phyloP scores from a whole-genome alignment of 1,140 invertebrate species.

The Aphelenchoides avenae region DNA sequence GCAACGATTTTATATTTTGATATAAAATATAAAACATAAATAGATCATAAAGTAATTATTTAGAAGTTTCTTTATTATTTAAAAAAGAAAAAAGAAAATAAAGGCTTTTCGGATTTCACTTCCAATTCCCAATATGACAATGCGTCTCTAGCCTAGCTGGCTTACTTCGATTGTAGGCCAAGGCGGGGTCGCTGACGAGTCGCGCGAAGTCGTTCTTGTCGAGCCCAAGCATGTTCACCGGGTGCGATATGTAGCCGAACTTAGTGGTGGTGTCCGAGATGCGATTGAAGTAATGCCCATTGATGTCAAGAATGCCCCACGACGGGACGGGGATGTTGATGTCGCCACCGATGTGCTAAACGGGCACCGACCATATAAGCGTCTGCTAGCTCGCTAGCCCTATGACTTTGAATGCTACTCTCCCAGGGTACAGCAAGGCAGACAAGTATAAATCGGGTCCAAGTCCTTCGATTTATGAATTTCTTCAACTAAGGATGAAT shows the following conservation, averaged over 20 bases:
- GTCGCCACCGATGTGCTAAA: constrained; percentile 43
- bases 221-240: constrained; percentile 35
- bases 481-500: no score
- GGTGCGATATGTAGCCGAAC: constrained; percentile 31
- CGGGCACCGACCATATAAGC: no score
- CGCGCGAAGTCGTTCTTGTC: constrained; percentile 26
- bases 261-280: constrained; percentile 13
- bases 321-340: constrained; percentile 42
- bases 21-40: no score
- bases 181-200: constrained; percentile 27
- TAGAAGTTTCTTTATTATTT: no score
- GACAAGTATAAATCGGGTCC: no score
- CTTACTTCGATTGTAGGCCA: constrained; percentile 28
- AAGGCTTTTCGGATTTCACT: constrained; percentile 17
- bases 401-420: no score
- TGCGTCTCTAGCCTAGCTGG: background rate
- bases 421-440: no score
- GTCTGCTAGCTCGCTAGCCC: no score
- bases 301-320: constrained; percentile 43
- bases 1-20: no score
- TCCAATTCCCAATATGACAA: constrained; percentile 19
- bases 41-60: no score
- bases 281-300: constrained; percentile 10
- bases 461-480: no score
- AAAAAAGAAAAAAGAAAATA: no score